Evolutionary conservation across 1,140 invertebrate species (phyloP), one percentile per base, ranked within the genome.

Genomic region (Conopomorpha cramerella): DNA sequence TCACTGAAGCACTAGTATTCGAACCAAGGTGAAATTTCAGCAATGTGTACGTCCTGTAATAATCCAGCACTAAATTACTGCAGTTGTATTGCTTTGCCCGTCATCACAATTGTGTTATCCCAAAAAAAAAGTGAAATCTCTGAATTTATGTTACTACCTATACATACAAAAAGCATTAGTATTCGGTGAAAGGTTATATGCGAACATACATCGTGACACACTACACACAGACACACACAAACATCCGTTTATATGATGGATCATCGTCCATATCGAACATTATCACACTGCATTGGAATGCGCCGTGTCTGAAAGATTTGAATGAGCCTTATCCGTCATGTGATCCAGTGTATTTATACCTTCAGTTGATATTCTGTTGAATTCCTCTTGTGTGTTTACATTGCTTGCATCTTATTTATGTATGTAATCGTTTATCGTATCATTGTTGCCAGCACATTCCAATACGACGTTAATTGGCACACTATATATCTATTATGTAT

Each of bases 391-490:
- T 42, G 50, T 54, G 43, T 45, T 12, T 67, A n/a, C 67, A 66
- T 61, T 41, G 71, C 68, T 72, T 73, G 67, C 58, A n/a, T 67
- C 52, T 56, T 54, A 41, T 48, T 53, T 43, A 46, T 52, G 55
- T 60, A 66, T 70, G 55, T 57, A 64, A n/a, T n/a, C n/a, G n/a
- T n/a, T n/a, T n/a, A n/a, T n/a, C 66, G 53, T 71, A 61, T 72
- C 45, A 60, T 55, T 68, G 62, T 70, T 58, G 61, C 51, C 45
- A 72, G 71, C 71, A 76, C 71, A n/a, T n/a, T n/a, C n/a, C n/a
- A n/a, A n/a, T n/a, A n/a, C n/a, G n/a, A n/a, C n/a, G n/a, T n/a
- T n/a, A n/a, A n/a, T n/a, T n/a, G n/a, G n/a, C n/a, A n/a, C n/a
- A n/a, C n/a, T n/a, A n/a, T n/a, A n/a, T n/a, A n/a, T n/a, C n/a